Evolutionary conservation across 2,113 vertebrate species (phyloP), one percentile per base, ranked within the genome.

Genomic region (Dolichotis patagonum): DNA sequence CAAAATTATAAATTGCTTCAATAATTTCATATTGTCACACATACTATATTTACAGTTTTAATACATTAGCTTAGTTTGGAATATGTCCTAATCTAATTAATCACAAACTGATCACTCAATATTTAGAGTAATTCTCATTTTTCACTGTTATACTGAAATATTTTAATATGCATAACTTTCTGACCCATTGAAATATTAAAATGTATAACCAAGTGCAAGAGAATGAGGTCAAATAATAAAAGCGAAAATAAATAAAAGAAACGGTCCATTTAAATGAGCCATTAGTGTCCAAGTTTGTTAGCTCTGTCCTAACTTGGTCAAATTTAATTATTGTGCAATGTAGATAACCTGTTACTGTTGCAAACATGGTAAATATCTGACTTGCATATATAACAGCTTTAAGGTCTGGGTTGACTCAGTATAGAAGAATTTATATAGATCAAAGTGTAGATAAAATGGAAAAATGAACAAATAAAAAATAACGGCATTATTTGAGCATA

Each of bases 381-480:
- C 32, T 94, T 93, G 89, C 30, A 81, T 3, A 41, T 49, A 35
- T 67, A 96, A 71, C 56, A 93, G 84, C 89, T 98, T 97, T 65
- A 97, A 98, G 91, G 52, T 97, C 92, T 97, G 82, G 87, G 88
- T 90, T 98, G 78, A 89, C 97, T 98, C 97, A 98, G 95, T 98
- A 98, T 96, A 97, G 98, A 98, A 97, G 73, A 97, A 98, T 98
- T 94, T 92, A 96, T 96, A 92, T 60, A 95, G 88, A 96, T 96
- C 89, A 98, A 96, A 88, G 35, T 97, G 96, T 96, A 98, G 94
- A 88, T 95, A 97, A 98, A 98, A 97, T 89, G 75, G 60, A 96
- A 97, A 98, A 97, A 91, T 93, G 95, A 90, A 91, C 84, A 98
- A 98, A 98, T 98, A 89, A 96, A 97, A 98, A 98, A 85, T 97